Percentiles rank a stretch among this genome's conserved stretches.
These are phyloP conservation scores for Volucella bombylans DNA, from an alignment of 2,888 invertebrate genomes.

Conservation along the genomic window DNA sequence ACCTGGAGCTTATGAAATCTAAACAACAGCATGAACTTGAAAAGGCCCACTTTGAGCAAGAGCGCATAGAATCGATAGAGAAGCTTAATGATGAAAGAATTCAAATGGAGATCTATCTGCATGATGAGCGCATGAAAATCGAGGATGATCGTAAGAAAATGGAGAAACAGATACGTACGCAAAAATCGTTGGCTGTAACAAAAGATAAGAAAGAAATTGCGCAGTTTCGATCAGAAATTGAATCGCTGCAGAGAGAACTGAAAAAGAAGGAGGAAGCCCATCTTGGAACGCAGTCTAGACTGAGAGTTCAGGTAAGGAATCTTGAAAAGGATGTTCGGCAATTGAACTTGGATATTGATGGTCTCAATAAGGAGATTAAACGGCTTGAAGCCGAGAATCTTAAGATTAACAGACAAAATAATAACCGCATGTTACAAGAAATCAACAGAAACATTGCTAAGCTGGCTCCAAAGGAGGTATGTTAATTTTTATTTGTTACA, in stretches of 20 bases:
- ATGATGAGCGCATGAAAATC: constrained; percentile 88
- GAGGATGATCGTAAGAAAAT: constrained; percentile 86
- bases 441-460: constrained; percentile 87
- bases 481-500: constrained; percentile 40
- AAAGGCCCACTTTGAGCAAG: constrained; percentile 85
- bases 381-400: constrained; percentile 85
- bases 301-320: constrained; percentile 89
- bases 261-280: constrained; percentile 89
- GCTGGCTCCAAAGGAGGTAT: constrained; percentile 80
- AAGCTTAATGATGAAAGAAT: constrained; percentile 87
- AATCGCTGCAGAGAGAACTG: constrained; percentile 86
- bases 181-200: constrained; percentile 85
- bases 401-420: constrained; percentile 84
- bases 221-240: constrained; percentile 86
- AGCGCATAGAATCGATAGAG: constrained; percentile 85
- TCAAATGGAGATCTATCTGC: constrained; percentile 86
- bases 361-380: constrained; percentile 87
- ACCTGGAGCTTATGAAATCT: constrained; percentile 83
- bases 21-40: constrained; percentile 86
- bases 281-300: constrained; percentile 87
- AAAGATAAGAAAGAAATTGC: constrained; percentile 88
- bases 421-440: constrained; percentile 89
- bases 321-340: constrained; percentile 88
- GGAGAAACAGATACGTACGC: constrained; percentile 87
- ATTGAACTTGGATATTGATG: constrained; percentile 86